Evolutionary conservation across 2,888 invertebrate genomes (phyloP), one percentile per base, ranked within the genome.

Genomic region (Trichacis sp.): DNA sequence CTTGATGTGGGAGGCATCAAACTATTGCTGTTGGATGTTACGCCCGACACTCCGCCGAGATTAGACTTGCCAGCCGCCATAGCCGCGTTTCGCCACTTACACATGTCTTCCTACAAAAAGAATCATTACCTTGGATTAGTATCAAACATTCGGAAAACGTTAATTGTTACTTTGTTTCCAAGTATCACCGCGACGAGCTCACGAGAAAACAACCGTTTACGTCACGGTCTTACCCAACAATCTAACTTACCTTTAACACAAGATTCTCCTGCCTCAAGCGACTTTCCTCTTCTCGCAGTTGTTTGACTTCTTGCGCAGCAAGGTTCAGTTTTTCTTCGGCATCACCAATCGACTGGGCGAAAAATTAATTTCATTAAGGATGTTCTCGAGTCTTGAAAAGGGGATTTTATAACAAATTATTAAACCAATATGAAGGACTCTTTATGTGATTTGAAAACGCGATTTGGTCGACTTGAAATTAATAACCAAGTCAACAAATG

Each of bases 181-280:
- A 40, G 24, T 33, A 19, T 50, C n/a, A 48, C 15, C 11, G 12
- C 6, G 15, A 36, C 14, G 8, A 24, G 8, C 24, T 24, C 24
- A 8, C 24, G 8, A 24, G 24, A 24, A 24, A 24, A 24, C 8
- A 5, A 24, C 24, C 24, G 8, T 8, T 24, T 24, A 8, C 24
- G 24, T 9, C 47, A 40, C n/a, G 17, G n/a, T n/a, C n/a, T n/a
- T n/a, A n/a, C n/a, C n/a, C n/a, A n/a, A n/a, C n/a, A n/a, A n/a
- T n/a, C n/a, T n/a, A 24, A 51, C 86, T 86, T 86, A 93, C 94
- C 90, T 93, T 95, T 81, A 96, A 88, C 85, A 90, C 89, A 76
- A 93, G 87, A 87, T 94, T 94, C 86, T 96, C 96, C 86, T 93
- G 92, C 86, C 92, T 89, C 84, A 96, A 87, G 83, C 88, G 88